Evolutionary conservation across 2,888 invertebrate species (phyloP), one percentile per base, ranked within the genome.

Genomic region (Apotomis betuletana): DNA sequence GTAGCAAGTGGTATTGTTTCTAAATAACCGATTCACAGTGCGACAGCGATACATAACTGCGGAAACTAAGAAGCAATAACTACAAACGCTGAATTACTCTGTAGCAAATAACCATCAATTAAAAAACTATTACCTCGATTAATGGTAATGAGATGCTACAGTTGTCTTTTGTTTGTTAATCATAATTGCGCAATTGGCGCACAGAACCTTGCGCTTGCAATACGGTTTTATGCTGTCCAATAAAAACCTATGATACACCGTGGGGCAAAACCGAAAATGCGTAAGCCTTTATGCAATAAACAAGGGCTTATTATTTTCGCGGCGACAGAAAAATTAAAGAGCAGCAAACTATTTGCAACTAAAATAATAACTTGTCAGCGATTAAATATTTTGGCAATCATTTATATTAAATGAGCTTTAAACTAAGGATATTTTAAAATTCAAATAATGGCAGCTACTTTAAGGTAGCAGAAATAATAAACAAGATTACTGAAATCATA

Each of bases 1-100:
- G 70, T 75, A 72, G 74, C 76, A 71, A 74, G 74, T 73, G 73
- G 41, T 52, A 65, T 58, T 67, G 65, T 74, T 70, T 69, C 57
- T 12, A 52, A 27, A 69, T 62, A 61, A 71, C 46, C 49, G 10
- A 55, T 67, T 57, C 46, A 65, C 41, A 12, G 52, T 13, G 46
- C 27, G 44, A 70, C 13, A 59, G 13, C 46, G 54, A 44, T 3
- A 46, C 9, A n/a, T 27, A 64, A 46, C 49, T 38, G 38, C 38
- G 46, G 55, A 62, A 57, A 49, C 55, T 61, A 5, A 3, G 54
- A 62, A 38, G 38, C 15, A 44, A 60, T 51, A 13, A 59, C 5
- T 49, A 49, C 49, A 49, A 49, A 49, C 27, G 27, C 27, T 49
- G 49, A 49, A 49, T 49, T 68, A 10, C 60, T 27, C 36, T 46